Base-by-base conservation (phyloP, 2,797 vertebrate species). In the Centroberyx gerrardi region DNA sequence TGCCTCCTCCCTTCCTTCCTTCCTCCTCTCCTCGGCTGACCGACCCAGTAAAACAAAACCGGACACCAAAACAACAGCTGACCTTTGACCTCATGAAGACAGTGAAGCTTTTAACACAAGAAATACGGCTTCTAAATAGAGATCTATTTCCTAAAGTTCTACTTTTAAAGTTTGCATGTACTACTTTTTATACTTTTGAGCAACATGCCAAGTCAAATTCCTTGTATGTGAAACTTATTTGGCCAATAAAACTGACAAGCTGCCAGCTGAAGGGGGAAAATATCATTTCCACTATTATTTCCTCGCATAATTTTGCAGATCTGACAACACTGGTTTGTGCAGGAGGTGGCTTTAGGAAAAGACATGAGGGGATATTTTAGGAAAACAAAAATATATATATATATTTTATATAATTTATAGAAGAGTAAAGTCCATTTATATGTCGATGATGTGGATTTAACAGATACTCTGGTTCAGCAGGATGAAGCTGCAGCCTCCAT, bases 251-350 rank as follows among this genome's bases (percentile, higher is more conserved):
- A 46, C 3, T 0, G 3, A 31, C 58, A 4, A 6, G 36, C 0
- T 58, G 48, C 15, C 22, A 33, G 4, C 10, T 51, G 0, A 6
- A 38, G 27, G 9, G 6, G 22, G 28, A 1, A 36, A 42, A 71
- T 74, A 56, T 10, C 53, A 29, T 52, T 17, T 55, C 28, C 7
- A 1, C 10, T 18, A 52, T 49, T 59, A 51, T 74, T 75, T 68
- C 59, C 63, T 68, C 40, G 5, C 73, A n/a, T 62, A 17, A 80
- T 51, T 54, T 29, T 74, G 52, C 63, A 65, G 72, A 68, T 7
- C 12, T 44, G 42, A 13, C 66, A 52, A 15, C 59, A 52, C 8
- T 29, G 17, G n/a, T 36, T 38, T 31, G 10, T 15, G 46, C 10
- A 61, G 49, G 65, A 36, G 53, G 52, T 38, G 22, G 22, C 22